Conservation (phyloP, 2,113 vertebrate species). For the Hippocampus comes region DNA sequence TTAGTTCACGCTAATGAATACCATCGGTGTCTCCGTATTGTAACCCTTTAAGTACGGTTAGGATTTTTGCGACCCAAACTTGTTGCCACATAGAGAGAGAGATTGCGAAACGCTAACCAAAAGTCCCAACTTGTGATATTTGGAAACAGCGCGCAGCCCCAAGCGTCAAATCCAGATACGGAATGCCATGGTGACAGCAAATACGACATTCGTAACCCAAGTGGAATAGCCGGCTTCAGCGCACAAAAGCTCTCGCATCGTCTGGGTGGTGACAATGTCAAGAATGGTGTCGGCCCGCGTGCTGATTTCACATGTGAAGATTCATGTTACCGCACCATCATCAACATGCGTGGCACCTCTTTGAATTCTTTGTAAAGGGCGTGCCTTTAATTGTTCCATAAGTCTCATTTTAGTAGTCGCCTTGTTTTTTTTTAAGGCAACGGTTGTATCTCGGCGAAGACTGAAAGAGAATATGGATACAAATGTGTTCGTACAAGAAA, state of each 20-base stretch:
- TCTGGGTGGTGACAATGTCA: neutral
- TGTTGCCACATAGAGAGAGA: too few species aligned
- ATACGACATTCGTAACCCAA: neutral
- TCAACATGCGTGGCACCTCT: neutral
- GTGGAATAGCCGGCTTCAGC: neutral
- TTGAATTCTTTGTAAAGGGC: neutral
- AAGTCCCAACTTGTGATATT: neutral
- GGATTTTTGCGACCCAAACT: too few species aligned
- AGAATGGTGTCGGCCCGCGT: neutral
- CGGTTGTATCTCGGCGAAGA: too few species aligned
- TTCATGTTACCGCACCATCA: neutral
- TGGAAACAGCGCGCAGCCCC: neutral
- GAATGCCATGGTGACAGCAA: neutral
- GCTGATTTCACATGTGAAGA: neutral
- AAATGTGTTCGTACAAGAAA: neutral
- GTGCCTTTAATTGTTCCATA: neutral
- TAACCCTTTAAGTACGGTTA: too few species aligned
- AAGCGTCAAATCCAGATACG: neutral
- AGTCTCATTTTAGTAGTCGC: neutral
- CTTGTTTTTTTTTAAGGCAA: too few species aligned
- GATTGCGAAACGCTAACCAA: neutral
- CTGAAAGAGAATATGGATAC: too few species aligned
- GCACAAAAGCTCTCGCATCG: neutral
- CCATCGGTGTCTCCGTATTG: too few species aligned
- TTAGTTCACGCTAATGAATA: too few species aligned